Conservation (phyloP, 2,888 invertebrate genomes). For the Pachycephus smyrnensis region DNA sequence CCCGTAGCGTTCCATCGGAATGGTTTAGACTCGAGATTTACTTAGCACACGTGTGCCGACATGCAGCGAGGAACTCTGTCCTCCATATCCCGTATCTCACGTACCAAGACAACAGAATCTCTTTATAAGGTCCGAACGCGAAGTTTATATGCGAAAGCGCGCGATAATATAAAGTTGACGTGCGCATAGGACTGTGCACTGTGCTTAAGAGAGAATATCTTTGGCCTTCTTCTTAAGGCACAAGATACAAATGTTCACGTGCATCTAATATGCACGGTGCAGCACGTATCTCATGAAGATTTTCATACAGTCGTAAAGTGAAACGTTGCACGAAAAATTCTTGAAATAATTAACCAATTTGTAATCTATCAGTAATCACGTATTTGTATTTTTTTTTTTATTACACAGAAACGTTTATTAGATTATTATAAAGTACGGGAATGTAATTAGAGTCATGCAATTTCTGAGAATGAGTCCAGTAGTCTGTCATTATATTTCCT, state of each 20-base stretch:
- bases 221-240: not conserved
- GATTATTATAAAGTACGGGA: no score
- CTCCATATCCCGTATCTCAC: conserved; percentile 44
- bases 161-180: conserved; percentile 21
- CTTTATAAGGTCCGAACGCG: conserved; percentile 53
- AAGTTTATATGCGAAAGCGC: conserved; percentile 24
- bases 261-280: not conserved
- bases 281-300: not conserved
- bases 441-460: no score
- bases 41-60: conserved; percentile 52
- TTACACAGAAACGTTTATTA: no score
- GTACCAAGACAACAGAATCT: conserved; percentile 59
- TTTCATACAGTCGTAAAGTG: not conserved
- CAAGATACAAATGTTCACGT: not conserved
- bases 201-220: not conserved
- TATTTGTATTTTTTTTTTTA: not conserved
- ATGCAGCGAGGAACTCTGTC: conserved; percentile 26
- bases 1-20: conserved; percentile 24
- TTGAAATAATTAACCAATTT: not conserved
- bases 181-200: not conserved
- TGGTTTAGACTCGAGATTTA: conserved; percentile 52
- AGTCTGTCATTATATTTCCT: not conserved
- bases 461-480: not conserved
- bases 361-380: not conserved
- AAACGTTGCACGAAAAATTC: not conserved